A percentile compares a stretch with the other conserved stretches of the same genome.
phyloP scores from a whole-genome alignment of 2,797 vertebrate genomes.

The Odontamblyopus rebecca region DNA sequence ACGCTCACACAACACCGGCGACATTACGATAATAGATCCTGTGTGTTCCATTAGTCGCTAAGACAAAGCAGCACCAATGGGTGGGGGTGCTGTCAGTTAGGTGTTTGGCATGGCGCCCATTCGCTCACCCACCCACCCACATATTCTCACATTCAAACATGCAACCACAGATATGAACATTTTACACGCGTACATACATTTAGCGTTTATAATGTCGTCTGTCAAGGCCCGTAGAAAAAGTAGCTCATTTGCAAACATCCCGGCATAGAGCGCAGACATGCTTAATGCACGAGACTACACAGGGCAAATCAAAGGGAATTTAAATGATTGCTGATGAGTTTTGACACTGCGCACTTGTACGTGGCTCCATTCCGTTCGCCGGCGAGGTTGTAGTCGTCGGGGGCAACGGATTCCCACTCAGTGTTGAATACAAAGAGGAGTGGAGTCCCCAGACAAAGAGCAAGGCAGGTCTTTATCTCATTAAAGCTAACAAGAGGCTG shows the following conservation, averaged over 20 bases:
- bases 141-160: slow-evolving; percentile 47
- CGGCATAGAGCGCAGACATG: slow-evolving; percentile 25
- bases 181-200: slow-evolving; percentile 25
- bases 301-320: slow-evolving; percentile 52
- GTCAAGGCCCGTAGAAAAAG: slow-evolving; percentile 56
- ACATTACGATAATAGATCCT: slow-evolving; percentile 79
- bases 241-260: slow-evolving; percentile 56
- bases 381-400: slow-evolving; percentile 46
- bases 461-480: slow-evolving; percentile 72
- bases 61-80: slow-evolving; percentile 77
- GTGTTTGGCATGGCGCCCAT: slow-evolving; percentile 66
- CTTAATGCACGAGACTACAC: slow-evolving; percentile 23
- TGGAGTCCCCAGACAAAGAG: slow-evolving; percentile 63
- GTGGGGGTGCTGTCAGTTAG: slow-evolving; percentile 77
- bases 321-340: slow-evolving; percentile 50
- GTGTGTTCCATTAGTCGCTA: slow-evolving; percentile 78
- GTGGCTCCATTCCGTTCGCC: slow-evolving; percentile 38
- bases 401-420: slow-evolving; percentile 31
- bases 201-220: slow-evolving; percentile 51
- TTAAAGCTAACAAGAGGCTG: slow-evolving; percentile 74
- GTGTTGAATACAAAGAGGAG: slow-evolving; percentile 39
- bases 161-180: slow-evolving; percentile 40
- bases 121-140: slow-evolving; percentile 60
- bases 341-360: slow-evolving; percentile 44
- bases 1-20: slow-evolving; percentile 62